A percentile compares a stretch with the other conserved stretches of the same genome.
Evolutionary conservation across 1,140 invertebrate species (phyloP).

Genomic region (Luehdorfia chinensis): DNA sequence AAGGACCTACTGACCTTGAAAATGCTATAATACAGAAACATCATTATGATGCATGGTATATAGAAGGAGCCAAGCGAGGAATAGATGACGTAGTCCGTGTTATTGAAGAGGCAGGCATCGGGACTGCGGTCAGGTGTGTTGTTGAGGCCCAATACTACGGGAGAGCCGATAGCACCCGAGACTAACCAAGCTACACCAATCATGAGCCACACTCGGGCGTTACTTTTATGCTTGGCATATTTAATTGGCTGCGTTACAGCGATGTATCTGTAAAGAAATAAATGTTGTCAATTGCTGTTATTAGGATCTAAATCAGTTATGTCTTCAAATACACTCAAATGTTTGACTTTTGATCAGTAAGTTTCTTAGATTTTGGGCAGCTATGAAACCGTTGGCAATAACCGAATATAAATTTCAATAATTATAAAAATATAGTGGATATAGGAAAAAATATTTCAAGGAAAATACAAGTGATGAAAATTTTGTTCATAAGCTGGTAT

Average conservation of each 20-base stretch:
- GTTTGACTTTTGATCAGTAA: too few species aligned
- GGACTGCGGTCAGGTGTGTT: conserved; percentile 87
- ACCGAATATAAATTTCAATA: too few species aligned
- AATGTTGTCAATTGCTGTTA: too few species aligned
- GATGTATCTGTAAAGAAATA: conserved; percentile 92
- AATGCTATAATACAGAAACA: conserved; percentile 62
- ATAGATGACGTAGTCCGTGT: conserved; percentile 98
- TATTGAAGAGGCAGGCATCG: conserved; percentile 96
- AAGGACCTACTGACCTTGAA: conserved; percentile 60
- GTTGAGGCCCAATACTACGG: conserved; percentile 97
- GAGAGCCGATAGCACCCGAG: conserved; percentile 96
- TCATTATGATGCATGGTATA: conserved; percentile 91
- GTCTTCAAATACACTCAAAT: too few species aligned
- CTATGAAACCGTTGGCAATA: too few species aligned
- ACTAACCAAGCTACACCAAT: conserved; percentile 97
- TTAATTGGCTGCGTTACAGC: conserved; percentile 99
- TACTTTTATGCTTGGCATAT: conserved; percentile 99
- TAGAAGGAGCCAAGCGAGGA: conserved; percentile 99
- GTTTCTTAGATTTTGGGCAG: too few species aligned
- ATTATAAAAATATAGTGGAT: too few species aligned
- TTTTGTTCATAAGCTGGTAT: too few species aligned
- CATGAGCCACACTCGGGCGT: conserved; percentile 94
- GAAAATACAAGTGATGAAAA: too few species aligned
- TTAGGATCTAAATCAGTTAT: conserved; percentile 1
- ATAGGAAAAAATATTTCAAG: too few species aligned